Evolutionary conservation across 2,888 invertebrate genomes (phyloP).

Genomic region (Heteropelma amictum): DNA sequence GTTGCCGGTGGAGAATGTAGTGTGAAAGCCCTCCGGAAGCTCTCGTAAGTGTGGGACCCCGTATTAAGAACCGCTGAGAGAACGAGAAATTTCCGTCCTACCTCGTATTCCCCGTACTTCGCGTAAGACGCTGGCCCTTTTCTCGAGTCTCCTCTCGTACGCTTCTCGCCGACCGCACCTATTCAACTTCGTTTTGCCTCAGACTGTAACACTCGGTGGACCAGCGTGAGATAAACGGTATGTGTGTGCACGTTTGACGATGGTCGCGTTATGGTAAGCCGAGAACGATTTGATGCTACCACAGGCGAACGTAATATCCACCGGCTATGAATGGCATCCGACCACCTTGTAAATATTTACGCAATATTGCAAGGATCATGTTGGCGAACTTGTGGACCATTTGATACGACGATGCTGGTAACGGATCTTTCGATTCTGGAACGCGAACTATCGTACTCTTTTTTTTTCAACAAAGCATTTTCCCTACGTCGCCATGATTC

Average conservation of each 20-base stretch:
- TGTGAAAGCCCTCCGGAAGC: constrained; percentile 35
- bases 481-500: too few species aligned
- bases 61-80: constrained; percentile 9
- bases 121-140: constrained; percentile 10
- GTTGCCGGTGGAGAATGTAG: constrained; percentile 28
- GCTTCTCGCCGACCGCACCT: constrained; percentile 33
- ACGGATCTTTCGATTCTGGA: not conserved
- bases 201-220: constrained; percentile 9
- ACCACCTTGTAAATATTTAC: not conserved
- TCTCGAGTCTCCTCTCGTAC: constrained; percentile 44
- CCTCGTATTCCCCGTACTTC: not conserved
- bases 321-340: constrained; percentile 36
- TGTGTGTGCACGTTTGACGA: constrained; percentile 64
- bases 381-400: too few species aligned
- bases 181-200: constrained; percentile 34
- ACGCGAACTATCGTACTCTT: too few species aligned
- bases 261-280: constrained; percentile 74
- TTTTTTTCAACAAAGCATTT: too few species aligned
- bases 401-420: too few species aligned
- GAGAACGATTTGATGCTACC: constrained; percentile 71
- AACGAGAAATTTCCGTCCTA: constrained; percentile 9
- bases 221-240: not conserved
- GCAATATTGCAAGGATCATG: too few species aligned
- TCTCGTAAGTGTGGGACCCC: not conserved
- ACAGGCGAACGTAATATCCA: constrained; percentile 62